Conservation (phyloP, 2,113 vertebrate species). For the Ciconia maguari region DNA sequence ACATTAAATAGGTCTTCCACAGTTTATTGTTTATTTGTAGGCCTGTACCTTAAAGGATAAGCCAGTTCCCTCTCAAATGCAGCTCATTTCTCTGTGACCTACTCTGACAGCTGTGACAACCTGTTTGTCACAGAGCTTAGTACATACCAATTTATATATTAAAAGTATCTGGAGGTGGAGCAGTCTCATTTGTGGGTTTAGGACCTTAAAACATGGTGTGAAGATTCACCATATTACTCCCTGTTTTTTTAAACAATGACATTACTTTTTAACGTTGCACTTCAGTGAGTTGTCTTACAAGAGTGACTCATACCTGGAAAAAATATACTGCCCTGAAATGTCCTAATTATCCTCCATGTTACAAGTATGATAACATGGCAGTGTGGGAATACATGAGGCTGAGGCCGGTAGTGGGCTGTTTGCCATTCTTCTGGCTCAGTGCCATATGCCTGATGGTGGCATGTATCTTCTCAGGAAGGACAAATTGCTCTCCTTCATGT, state of each 20-base stretch:
- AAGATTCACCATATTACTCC: neutral
- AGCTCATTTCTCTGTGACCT: neutral
- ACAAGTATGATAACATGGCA: neutral
- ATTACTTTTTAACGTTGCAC: neutral
- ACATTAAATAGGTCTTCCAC: neutral
- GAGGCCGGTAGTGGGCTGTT: neutral
- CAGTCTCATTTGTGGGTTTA: neutral
- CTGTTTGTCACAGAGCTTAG: neutral
- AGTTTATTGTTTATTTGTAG: neutral
- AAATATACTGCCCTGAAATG: neutral
- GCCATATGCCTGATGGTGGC: constrained; percentile 33
- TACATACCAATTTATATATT: neutral
- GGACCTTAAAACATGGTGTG: neutral
- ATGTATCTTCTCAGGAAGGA: constrained; percentile 62
- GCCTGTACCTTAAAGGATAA: neutral
- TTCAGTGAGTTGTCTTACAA: neutral
- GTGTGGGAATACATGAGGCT: neutral
- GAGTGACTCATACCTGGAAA: neutral
- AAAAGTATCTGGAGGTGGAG: neutral
- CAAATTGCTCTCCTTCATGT: constrained; percentile 51
- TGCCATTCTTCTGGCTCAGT: constrained; percentile 8
- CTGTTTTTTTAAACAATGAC: neutral
- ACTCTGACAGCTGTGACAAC: neutral
- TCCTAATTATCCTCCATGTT: neutral
- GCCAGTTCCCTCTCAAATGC: neutral